Evolutionary conservation across 2,113 vertebrate genomes (phyloP).

Genomic region (Scalopus aquaticus): DNA sequence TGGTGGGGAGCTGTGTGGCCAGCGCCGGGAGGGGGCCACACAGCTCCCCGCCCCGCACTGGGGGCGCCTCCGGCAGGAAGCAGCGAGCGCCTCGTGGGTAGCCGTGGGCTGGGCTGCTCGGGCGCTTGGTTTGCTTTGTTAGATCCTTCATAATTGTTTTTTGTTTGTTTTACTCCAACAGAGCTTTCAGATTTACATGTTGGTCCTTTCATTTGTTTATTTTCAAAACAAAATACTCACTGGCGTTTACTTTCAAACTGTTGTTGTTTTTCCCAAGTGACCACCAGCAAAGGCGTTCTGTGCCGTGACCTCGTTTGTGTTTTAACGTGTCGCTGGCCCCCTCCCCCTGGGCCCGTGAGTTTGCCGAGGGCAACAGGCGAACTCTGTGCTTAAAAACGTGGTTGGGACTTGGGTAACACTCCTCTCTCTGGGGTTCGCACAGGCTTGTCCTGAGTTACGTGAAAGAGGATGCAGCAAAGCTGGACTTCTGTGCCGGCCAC

Average conservation of each 20-base stretch:
- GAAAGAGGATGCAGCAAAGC: slow-evolving; percentile 73
- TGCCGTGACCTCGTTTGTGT: rapidly evolving
- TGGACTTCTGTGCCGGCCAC: slow-evolving; percentile 88
- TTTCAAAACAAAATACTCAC: background rate
- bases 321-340: background rate
- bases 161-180: background rate
- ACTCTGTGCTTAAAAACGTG: too few relatives aligned
- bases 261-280: background rate
- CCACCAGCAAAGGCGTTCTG: background rate
- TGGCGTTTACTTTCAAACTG: background rate
- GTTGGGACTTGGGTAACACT: background rate
- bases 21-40: background rate
- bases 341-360: rapidly evolving
- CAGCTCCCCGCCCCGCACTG: too few relatives aligned
- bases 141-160: background rate
- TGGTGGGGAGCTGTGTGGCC: background rate
- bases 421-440: background rate
- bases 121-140: slow-evolving; percentile 3
- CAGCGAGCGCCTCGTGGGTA: background rate
- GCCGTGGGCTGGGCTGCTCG: background rate
- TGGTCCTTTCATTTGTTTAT: background rate
- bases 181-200: background rate
- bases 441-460: slow-evolving; percentile 91
- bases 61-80: background rate
- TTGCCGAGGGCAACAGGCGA: background rate